phyloP scores from a whole-genome alignment of 2,797 vertebrate genomes.

The Spinus olivaceus region DNA sequence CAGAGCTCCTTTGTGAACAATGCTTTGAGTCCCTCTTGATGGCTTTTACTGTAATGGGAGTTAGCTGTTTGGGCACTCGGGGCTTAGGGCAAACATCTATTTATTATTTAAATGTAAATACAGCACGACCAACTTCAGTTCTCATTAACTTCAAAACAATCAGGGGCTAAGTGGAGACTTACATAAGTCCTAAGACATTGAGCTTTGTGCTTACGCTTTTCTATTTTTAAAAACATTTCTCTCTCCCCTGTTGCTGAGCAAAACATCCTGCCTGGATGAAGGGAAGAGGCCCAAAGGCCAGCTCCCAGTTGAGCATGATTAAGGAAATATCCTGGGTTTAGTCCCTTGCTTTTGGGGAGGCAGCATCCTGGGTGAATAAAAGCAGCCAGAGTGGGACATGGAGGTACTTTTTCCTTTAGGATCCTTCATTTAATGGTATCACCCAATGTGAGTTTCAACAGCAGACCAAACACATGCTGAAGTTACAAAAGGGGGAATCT shows the following conservation, averaged over 20 bases:
- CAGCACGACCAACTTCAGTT: constrained; percentile 4
- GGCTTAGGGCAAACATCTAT: constrained; percentile 24
- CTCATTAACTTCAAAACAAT: not conserved
- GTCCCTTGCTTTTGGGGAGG: not conserved
- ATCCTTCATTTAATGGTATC: not conserved
- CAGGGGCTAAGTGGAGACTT: constrained; percentile 9
- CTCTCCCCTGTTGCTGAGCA: not conserved
- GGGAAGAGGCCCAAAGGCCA: not conserved
- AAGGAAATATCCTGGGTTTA: not conserved
- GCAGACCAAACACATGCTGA: not conserved
- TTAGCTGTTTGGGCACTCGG: not conserved
- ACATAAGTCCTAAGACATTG: not conserved
- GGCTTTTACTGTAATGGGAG: not conserved
- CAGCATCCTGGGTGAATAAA: not conserved
- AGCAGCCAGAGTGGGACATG: not conserved
- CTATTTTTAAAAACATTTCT: constrained; percentile 11
- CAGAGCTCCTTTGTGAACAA: constrained; percentile 6
- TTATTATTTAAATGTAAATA: constrained; percentile 58
- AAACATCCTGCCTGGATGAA: not conserved
- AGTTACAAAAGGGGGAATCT: not conserved
- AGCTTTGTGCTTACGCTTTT: not conserved
- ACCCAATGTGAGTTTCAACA: not conserved
- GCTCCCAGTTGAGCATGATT: not conserved
- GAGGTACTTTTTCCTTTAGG: not conserved
- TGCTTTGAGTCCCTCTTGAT: not conserved